These are phyloP conservation scores for Folsomia candida DNA, from an alignment of 2,888 invertebrate species.

Conservation along the genomic window DNA sequence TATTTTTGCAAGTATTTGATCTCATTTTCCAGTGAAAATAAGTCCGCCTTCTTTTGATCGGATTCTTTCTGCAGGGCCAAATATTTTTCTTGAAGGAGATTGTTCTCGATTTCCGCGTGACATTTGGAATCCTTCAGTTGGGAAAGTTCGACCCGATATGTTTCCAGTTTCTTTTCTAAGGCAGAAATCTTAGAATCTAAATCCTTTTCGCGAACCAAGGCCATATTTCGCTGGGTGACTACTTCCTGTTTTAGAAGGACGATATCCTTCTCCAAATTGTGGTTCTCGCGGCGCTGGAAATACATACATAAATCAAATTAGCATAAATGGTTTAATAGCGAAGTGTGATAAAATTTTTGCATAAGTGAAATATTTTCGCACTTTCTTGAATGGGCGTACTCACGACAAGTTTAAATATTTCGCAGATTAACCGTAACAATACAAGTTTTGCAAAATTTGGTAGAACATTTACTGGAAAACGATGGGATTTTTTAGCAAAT, in stretches of 20 bases:
- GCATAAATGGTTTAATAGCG: background rate
- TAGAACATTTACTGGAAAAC: no score
- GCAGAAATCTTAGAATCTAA: constrained; percentile 36
- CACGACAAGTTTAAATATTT: no score
- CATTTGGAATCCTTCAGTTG: constrained; percentile 34
- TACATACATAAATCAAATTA: constrained; percentile 8
- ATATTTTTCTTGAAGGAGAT: constrained; percentile 36
- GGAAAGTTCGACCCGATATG: constrained; percentile 25
- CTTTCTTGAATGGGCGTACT: no score
- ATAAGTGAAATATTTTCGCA: no score
- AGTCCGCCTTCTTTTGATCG: constrained; percentile 38
- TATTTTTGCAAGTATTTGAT: constrained; percentile 43
- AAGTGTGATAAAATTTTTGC: background rate
- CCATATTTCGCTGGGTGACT: constrained; percentile 38
- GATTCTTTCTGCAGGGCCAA: constrained; percentile 33
- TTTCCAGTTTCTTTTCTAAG: constrained; percentile 35
- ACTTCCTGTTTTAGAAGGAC: constrained; percentile 47
- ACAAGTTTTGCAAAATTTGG: no score
- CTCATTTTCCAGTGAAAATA: constrained; percentile 46
- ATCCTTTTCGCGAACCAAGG: constrained; percentile 41
- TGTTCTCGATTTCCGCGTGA: constrained; percentile 33
- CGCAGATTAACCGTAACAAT: no score
- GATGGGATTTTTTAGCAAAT: no score
- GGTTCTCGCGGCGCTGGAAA: constrained; percentile 52
- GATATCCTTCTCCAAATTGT: constrained; percentile 52